A percentile compares a stretch with the other conserved stretches of the same genome.
Conservation (phyloP, 2,113 vertebrate genomes). For the Psilopogon haemacephalus region DNA sequence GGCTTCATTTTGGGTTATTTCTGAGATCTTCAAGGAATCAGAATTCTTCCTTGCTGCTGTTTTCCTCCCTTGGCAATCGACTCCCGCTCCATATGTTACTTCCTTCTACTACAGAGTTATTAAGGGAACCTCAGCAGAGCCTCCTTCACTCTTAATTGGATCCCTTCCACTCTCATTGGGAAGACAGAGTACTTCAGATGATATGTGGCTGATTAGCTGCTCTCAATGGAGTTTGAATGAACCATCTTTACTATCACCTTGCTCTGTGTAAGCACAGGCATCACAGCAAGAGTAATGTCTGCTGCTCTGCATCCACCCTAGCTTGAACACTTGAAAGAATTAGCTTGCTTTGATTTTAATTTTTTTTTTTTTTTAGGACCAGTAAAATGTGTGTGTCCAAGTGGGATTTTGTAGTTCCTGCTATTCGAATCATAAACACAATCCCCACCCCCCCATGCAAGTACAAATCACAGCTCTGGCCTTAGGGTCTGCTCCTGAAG, state of each 20-base stretch:
- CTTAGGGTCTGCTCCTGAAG: neutral
- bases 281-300: neutral
- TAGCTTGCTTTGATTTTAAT: neutral
- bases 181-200: neutral
- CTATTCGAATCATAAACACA: slow-evolving; percentile 4
- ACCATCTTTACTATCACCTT: neutral
- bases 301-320: neutral
- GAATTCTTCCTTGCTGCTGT: neutral
- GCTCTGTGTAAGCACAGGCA: neutral
- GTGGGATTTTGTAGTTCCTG: neutral
- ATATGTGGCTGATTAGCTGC: neutral
- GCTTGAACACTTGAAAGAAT: neutral
- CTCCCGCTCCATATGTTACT: neutral
- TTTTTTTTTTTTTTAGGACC: neutral
- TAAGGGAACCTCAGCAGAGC: neutral
- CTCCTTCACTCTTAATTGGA: neutral
- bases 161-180: neutral
- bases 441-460: neutral
- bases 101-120: neutral
- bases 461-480: neutral
- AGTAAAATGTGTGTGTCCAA: neutral
- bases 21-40: neutral
- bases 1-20: neutral
- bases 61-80: neutral
- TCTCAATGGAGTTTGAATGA: slow-evolving; percentile 12